Base-by-base conservation (phyloP, 2,113 vertebrate species). In the Gallinago undulata region DNA sequence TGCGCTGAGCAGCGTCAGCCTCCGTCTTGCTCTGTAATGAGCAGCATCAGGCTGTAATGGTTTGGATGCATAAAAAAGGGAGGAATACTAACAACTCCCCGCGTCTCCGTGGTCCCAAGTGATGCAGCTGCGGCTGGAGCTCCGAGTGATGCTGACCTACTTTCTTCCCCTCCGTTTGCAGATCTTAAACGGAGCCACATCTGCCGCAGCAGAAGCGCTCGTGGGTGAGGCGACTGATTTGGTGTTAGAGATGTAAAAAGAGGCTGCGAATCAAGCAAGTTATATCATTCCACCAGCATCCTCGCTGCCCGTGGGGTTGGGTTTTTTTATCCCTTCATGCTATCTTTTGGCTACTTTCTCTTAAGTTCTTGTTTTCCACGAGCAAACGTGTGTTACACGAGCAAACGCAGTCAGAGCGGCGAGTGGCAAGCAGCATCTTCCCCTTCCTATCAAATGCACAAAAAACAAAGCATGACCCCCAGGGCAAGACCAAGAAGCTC, bases 221-320 rank as follows among this genome's bases (percentile, higher is more conserved):
- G 79, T 66, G 84, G 90, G 72, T 73, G 90, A 88, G 78, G 50
- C 7, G 78, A 8, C 30, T 8, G 78, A 7, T 88, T 64, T 13
- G n/a, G 37, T 31, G 64, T 33, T 59, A n/a, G 50, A 47, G 37
- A 13, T 31, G 64, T 27, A 53, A 64, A 87, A 77, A 72, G 30
- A 39, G 51, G 37, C 5, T 17, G 33, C 24, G 51, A 41, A 30
- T 10, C 57, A 53, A 13, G 72, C 51, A 19, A 35, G 8, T 35
- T 66, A 2, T 8, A 6, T 5, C 41, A 11, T n/a, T 11, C 25
- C 33, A 9, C 10, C 14, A 3, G 70, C 7, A 0, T 17, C 51
- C 30, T 63, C 11, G 25, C 19, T 45, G 63, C 56, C 56, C 39
- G 43, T 11, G 19, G 53, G 27, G 10, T 19, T 19, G 53, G 21